These are phyloP conservation scores for Chloroceryle aenea DNA, from an alignment of 2,113 vertebrate genomes.

Conservation along the genomic window DNA sequence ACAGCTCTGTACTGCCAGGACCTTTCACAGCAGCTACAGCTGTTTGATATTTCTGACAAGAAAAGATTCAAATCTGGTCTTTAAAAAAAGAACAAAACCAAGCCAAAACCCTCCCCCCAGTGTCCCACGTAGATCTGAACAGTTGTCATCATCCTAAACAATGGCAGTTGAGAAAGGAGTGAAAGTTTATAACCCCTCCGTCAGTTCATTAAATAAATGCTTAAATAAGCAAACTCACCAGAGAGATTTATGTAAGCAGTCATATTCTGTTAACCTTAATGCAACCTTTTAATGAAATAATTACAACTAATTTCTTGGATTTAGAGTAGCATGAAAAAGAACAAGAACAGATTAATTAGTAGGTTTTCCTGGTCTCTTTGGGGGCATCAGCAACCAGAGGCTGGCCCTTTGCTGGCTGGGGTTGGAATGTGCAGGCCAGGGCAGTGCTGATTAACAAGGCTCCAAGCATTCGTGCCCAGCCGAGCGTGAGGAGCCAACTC, in stretches of 20 bases:
- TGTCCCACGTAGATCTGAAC: not conserved
- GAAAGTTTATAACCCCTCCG: slow-evolving; percentile 33
- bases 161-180: not conserved
- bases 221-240: slow-evolving; percentile 53
- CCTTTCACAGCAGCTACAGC: not conserved
- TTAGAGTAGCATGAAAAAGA: slow-evolving; percentile 61
- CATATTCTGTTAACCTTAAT: slow-evolving; percentile 64
- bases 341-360: slow-evolving; percentile 71
- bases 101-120: too few species aligned
- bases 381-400: slow-evolving; percentile 1
- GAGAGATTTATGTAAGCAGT: slow-evolving; percentile 51
- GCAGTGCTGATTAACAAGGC: slow-evolving; percentile 53
- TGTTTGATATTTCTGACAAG: not conserved
- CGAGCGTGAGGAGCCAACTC: slow-evolving; percentile 66
- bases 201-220: slow-evolving; percentile 56
- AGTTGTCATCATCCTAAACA: not conserved
- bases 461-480: slow-evolving; percentile 61
- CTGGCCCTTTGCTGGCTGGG: slow-evolving; percentile 16
- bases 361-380: slow-evolving; percentile 40
- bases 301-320: slow-evolving; percentile 66
- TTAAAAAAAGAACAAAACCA: not conserved
- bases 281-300: slow-evolving; percentile 72
- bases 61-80: not conserved
- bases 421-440: slow-evolving; percentile 53
- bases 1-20: not conserved